Evolutionary conservation across 1,140 invertebrate genomes (phyloP).

Genomic region (Hycleus cichorii): DNA sequence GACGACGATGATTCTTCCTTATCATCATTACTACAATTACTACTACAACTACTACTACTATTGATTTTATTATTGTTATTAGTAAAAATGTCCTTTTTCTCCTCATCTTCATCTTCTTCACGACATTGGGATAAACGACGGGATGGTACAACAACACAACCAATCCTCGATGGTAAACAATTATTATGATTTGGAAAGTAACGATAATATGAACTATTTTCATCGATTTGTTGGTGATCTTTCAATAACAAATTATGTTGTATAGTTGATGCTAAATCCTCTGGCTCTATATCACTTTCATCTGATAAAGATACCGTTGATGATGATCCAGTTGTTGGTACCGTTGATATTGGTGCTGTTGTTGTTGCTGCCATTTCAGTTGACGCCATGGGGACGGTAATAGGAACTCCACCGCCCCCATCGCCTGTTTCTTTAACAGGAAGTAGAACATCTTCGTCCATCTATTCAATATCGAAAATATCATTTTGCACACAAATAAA

Average conservation of each 20-base stretch:
- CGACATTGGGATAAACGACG: constrained; percentile 71
- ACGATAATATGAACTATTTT: constrained; percentile 54
- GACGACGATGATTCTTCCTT: neutral
- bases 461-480: constrained; percentile 5
- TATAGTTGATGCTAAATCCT: constrained; percentile 56
- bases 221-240: constrained; percentile 52
- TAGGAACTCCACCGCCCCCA: neutral
- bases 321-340: constrained; percentile 8
- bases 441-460: constrained; percentile 21
- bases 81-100: constrained; percentile 43
- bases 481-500: neutral
- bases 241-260: constrained; percentile 48
- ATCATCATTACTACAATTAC: too few species aligned
- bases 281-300: constrained; percentile 54
- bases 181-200: constrained; percentile 66
- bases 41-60: neutral
- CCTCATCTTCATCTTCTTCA: constrained; percentile 72
- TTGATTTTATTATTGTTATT: neutral
- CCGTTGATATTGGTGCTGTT: neutral
- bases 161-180: constrained; percentile 32
- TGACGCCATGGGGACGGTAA: neutral
- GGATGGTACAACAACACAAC: constrained; percentile 31
- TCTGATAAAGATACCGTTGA: constrained; percentile 33
- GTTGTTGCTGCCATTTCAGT: neutral
- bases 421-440: neutral